phyloP scores from a whole-genome alignment of 1,140 invertebrate species.

The Drosophila pseudoananassae region DNA sequence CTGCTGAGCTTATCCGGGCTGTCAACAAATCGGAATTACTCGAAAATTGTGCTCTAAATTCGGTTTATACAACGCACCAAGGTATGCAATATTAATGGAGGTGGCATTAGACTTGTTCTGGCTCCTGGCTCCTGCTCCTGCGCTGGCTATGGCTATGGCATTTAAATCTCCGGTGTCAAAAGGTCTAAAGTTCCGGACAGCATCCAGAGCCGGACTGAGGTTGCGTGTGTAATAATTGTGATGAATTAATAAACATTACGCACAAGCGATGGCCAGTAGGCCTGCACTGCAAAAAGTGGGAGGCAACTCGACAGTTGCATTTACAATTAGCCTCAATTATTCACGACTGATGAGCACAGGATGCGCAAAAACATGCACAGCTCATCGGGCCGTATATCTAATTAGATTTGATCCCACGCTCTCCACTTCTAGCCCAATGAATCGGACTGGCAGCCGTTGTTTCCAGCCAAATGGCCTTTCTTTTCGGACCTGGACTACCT shows the following conservation, averaged over 20 bases:
- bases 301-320: slow-evolving; percentile 44
- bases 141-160: background rate
- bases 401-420: slow-evolving; percentile 5
- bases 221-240: slow-evolving; percentile 52
- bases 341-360: slow-evolving; percentile 17
- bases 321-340: slow-evolving; percentile 51
- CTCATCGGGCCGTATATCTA: background rate
- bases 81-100: slow-evolving; percentile 59
- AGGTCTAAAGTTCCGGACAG: slow-evolving; percentile 2
- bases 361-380: background rate
- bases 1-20: background rate
- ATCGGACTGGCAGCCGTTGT: too few relatives aligned
- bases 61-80: slow-evolving; percentile 44
- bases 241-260: slow-evolving; percentile 58
- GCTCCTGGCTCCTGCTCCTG: background rate
- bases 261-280: background rate
- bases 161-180: background rate
- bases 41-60: slow-evolving; percentile 41
- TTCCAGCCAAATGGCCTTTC: too few relatives aligned
- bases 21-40: slow-evolving; percentile 25
- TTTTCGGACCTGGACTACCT: too few relatives aligned
- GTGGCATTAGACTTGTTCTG: background rate
- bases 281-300: background rate
- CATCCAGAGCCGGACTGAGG: background rate
- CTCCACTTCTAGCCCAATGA: too few relatives aligned